Base-by-base conservation (phyloP, 2,797 vertebrate species). In the Pogonophryne albipinna region DNA sequence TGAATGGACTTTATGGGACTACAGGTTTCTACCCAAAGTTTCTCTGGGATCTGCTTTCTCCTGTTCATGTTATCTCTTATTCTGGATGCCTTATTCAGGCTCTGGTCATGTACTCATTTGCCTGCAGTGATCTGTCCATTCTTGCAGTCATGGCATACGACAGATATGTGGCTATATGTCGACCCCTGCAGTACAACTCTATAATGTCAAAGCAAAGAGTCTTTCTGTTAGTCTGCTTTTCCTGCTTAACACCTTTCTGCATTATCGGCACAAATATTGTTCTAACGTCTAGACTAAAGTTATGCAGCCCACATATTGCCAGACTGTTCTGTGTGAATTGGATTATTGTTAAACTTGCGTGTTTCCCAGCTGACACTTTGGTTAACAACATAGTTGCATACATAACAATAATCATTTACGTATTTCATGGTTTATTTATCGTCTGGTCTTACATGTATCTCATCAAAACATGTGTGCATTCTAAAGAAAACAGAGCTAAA, bases 81-180 rank as follows among this genome's bases (percentile, higher is more conserved):
- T 51, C 47, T 68, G 84, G 84, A 12, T 89, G 89, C n/a, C 57
- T 85, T 1, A 0, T 85, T 34, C 87, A 92, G 70, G 66, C 75
- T 71, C 49, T 78, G 1, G 80, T 86, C 0, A 56, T 91, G 23
- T 72, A 85, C 46, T 77, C 80, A 0, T 90, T 51, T 56, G 78
- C 31, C 49, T 69, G 62, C 60, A 17, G 57, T 58, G 83, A 89
- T 11, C 2, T 86, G 6, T 85, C 76, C 1, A 71, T 88, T 20
- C 77, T 86, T 12, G 23, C 82, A 20, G 13, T 87, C 0, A 90
- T 90, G 84, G 85, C 84, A 0, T 91, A 82, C 53, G 88, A 91
- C 76, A 79, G 88, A 11, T 88, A 86, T 53, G 47, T 85, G 74
- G 86, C 90, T 41, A 90, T 91, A 64, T 89, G 85, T 76, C 76